A percentile compares a stretch with the other conserved stretches of the same genome.
These are phyloP conservation scores for Chelonia mydas DNA, from an alignment of 2,797 vertebrate genomes.

Conservation along the genomic window DNA sequence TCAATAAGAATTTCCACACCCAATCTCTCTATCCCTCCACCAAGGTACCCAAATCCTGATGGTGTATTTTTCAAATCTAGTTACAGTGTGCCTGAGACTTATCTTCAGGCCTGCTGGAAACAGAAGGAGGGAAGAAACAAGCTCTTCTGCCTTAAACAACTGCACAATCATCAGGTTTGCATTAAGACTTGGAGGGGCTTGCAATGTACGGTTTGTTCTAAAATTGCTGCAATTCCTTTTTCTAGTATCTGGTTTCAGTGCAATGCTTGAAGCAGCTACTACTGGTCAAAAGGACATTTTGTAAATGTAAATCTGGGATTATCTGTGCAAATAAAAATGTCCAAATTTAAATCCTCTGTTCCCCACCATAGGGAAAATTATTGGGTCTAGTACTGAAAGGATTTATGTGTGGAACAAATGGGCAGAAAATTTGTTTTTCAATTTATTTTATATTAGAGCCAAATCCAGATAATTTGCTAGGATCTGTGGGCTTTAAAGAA, in stretches of 20 bases:
- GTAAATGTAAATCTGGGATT: constrained; percentile 78
- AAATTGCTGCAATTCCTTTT: constrained; percentile 73
- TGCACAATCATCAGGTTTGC: constrained; percentile 52
- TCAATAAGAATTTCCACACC: background rate
- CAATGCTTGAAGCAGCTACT: constrained; percentile 75
- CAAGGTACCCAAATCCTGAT: background rate
- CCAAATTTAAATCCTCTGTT: constrained; percentile 75
- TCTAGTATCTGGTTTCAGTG: constrained; percentile 74
- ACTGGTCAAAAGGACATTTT: constrained; percentile 77
- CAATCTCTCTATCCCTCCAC: background rate
- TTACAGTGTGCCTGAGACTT: constrained; percentile 11
- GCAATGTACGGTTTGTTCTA: constrained; percentile 63
- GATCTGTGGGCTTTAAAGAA: constrained; percentile 68
- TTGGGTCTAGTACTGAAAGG: constrained; percentile 72
- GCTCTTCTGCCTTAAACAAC: background rate
- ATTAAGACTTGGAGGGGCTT: constrained; percentile 69
- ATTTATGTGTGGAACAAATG: constrained; percentile 77
- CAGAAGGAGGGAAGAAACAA: constrained; percentile 31
- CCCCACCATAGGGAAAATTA: constrained; percentile 71
- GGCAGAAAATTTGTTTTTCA: constrained; percentile 77
- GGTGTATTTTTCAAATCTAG: background rate
- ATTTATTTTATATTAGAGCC: constrained; percentile 65
- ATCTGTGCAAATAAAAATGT: constrained; percentile 77
- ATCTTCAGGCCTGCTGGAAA: constrained; percentile 30
- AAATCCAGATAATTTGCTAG: constrained; percentile 71